These are phyloP conservation scores for Crenuchus spilurus DNA, from an alignment of 2,797 vertebrate genomes.

Conservation along the genomic window DNA sequence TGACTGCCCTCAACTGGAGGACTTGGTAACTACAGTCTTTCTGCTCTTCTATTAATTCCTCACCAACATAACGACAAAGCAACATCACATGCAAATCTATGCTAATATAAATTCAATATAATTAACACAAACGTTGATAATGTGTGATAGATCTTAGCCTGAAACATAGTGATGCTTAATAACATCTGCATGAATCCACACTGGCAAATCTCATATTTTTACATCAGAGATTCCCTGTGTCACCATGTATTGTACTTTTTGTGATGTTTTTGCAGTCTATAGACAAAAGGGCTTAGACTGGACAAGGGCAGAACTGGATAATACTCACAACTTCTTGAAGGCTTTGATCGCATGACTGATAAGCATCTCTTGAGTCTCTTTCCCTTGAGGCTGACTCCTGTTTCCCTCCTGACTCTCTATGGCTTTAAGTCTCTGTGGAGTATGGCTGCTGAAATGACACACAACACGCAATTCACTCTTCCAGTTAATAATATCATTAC, in stretches of 20 bases:
- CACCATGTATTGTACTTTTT: neutral
- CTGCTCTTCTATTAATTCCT: conserved; percentile 4
- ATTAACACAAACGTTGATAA: neutral
- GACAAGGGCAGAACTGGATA: neutral
- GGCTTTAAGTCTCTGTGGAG: neutral
- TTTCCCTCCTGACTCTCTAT: neutral
- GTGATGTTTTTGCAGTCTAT: neutral
- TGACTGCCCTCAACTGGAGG: conserved; percentile 70
- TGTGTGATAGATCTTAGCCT: neutral
- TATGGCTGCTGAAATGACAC: conserved; percentile 4
- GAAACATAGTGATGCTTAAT: too few species aligned
- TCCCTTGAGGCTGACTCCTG: conserved; percentile 14
- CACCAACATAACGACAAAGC: neutral
- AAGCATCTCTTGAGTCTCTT: conserved; percentile 26
- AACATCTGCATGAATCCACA: too few species aligned
- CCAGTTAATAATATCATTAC: neutral
- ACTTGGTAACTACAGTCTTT: conserved; percentile 46
- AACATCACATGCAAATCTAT: neutral
- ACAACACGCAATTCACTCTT: conserved; percentile 34
- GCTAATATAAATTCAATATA: neutral
- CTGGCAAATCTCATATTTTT: too few species aligned
- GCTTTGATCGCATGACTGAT: conserved; percentile 49
- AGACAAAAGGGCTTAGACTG: neutral
- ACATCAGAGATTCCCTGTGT: too few species aligned
- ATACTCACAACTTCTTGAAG: conserved; percentile 53